Percentiles rank a stretch among this genome's conserved stretches.
phyloP scores from a whole-genome alignment of 2,113 vertebrate species.

The Nesospiza acunhae region DNA sequence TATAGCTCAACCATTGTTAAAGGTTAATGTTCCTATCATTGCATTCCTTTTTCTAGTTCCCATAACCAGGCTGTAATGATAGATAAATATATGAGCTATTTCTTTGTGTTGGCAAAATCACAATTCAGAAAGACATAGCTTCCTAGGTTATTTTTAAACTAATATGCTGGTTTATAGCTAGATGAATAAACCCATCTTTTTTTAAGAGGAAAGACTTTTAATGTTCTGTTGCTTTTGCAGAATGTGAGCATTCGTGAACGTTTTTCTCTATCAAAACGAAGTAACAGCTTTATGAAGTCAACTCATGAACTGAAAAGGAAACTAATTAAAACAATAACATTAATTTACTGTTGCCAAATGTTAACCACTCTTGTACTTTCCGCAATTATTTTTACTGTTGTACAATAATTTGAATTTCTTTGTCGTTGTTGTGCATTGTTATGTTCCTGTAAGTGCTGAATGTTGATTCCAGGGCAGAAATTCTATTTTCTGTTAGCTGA shows the following conservation, averaged over 20 bases:
- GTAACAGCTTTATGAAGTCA: constrained; percentile 25
- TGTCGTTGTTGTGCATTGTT: constrained; percentile 15
- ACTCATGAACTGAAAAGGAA: constrained; percentile 12
- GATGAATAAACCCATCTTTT: constrained; percentile 53
- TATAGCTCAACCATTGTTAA: constrained; percentile 45
- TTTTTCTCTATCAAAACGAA: constrained; percentile 18
- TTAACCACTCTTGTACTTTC: constrained; percentile 25
- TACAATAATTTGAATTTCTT: background rate
- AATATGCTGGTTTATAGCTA: constrained; percentile 54
- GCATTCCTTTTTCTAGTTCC: constrained; percentile 59
- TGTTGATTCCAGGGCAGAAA: background rate
- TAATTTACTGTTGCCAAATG: constrained; percentile 9
- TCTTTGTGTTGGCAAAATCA: constrained; percentile 72
- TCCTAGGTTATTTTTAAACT: constrained; percentile 72
- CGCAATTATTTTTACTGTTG: constrained; percentile 29
- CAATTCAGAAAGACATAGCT: constrained; percentile 70
- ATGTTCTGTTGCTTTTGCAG: constrained; percentile 21
- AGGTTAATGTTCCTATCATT: constrained; percentile 59
- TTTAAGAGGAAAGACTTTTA: constrained; percentile 14
- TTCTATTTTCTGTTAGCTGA: background rate
- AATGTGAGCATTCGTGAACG: background rate
- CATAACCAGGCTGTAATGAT: constrained; percentile 43
- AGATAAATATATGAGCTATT: constrained; percentile 69
- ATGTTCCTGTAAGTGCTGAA: constrained; percentile 22
- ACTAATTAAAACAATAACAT: constrained; percentile 37